These are phyloP conservation scores for Portunus trituberculatus DNA, from an alignment of 1,140 invertebrate genomes.

Conservation along the genomic window DNA sequence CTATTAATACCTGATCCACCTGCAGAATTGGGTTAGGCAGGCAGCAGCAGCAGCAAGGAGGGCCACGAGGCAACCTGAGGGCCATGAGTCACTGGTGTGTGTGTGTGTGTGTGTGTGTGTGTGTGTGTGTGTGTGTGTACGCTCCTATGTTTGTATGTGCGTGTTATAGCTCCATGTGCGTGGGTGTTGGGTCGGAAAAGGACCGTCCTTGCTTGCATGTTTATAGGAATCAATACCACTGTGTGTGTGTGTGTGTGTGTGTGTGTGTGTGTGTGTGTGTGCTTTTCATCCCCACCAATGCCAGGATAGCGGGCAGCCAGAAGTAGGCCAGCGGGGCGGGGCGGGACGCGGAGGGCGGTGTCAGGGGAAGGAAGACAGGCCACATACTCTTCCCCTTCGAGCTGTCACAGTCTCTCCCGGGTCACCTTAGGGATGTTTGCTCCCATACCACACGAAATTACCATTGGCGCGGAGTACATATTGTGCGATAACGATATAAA, in stretches of 20 bases:
- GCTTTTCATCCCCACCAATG: background rate
- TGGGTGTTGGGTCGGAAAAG: background rate
- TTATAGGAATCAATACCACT: conserved; percentile 8
- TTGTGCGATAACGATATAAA: background rate
- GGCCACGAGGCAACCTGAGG: background rate
- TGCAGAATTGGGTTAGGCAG: conserved; percentile 6
- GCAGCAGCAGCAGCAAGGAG: background rate
- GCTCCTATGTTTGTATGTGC: background rate
- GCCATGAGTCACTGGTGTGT: background rate
- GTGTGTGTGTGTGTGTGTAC: background rate
- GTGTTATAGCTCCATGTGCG: background rate
- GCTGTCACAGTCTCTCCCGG: background rate
- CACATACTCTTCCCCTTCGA: background rate
- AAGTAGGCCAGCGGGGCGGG: conserved; percentile 31
- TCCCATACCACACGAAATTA: too few relatives aligned
- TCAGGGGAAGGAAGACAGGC: background rate
- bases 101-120: background rate
- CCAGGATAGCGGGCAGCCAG: background rate
- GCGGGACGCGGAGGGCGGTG: background rate
- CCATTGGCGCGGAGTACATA: background rate
- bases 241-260: conserved; percentile 42
- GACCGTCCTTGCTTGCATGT: background rate
- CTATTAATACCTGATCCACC: conserved; percentile 21
- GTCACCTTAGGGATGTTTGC: too few relatives aligned
- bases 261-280: conserved; percentile 37